These are phyloP conservation scores for Caligus rogercresseyi DNA, from an alignment of 1,140 invertebrate genomes.

Conservation along the genomic window DNA sequence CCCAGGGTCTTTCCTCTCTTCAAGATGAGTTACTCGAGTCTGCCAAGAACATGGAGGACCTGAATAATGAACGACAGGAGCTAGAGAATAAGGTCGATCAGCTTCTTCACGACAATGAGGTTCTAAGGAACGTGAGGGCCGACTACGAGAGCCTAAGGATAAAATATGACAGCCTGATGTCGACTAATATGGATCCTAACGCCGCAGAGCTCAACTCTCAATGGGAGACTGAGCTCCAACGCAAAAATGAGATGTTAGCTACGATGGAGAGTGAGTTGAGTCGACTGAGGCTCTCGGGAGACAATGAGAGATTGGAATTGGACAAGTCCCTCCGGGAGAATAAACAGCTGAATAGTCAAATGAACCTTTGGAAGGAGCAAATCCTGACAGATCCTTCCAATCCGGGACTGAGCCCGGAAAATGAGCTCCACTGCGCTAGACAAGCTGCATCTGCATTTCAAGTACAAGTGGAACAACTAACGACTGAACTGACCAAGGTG, in stretches of 20 bases:
- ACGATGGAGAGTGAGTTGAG: neutral
- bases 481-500: constrained; percentile 15
- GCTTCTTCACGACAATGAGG: neutral
- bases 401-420: neutral
- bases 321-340: constrained; percentile 13
- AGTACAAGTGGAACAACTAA: constrained; percentile 13
- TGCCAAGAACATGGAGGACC: neutral
- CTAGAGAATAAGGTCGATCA: neutral
- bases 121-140: neutral
- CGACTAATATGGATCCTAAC: neutral
- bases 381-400: neutral
- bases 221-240: neutral
- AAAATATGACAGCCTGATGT: neutral
- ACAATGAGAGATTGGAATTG: constrained; percentile 5
- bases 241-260: neutral
- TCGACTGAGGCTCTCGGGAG: neutral
- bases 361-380: constrained; percentile 9
- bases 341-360: neutral
- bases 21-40: neutral
- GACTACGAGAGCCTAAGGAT: neutral
- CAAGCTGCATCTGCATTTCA: constrained; percentile 4
- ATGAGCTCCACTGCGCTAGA: neutral
- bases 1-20: neutral
- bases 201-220: neutral
- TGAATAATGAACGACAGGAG: neutral